Conservation (phyloP, 2,888 invertebrate genomes). For the Tuberolachnus salignus region DNA sequence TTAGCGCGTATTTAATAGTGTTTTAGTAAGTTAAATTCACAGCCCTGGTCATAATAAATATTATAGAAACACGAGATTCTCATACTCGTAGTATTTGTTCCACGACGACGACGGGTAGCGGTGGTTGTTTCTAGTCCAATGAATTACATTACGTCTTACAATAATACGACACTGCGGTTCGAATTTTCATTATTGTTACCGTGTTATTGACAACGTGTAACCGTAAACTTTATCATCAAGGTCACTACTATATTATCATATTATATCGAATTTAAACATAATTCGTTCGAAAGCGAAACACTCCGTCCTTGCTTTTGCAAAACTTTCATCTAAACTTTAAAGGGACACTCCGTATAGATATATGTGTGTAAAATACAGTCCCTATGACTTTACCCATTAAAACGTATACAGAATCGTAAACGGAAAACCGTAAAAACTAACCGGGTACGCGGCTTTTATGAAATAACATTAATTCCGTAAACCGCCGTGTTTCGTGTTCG, state of each 20-base stretch:
- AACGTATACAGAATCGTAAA: not conserved
- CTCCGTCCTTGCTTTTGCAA: not conserved
- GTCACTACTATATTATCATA: not conserved
- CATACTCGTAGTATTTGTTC: not conserved
- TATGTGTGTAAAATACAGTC: too few relatives aligned
- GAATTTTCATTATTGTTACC: not conserved
- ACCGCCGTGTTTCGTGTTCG: not conserved
- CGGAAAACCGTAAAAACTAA: not conserved
- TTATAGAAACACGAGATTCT: too few relatives aligned
- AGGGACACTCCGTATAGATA: not conserved
- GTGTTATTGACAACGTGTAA: not conserved
- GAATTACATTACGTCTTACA: not conserved
- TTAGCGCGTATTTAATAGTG: too few relatives aligned
- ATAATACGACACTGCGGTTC: not conserved
- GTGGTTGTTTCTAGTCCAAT: conserved; percentile 9
- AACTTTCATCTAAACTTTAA: conserved; percentile 29
- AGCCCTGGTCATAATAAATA: too few relatives aligned
- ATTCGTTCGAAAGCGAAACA: conserved; percentile 11
- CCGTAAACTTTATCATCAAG: conserved; percentile 13
- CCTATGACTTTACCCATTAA: too few relatives aligned
- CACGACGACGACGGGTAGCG: too few relatives aligned
- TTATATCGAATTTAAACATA: conserved; percentile 33
- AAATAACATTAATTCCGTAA: not conserved
- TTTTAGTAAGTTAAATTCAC: too few relatives aligned
- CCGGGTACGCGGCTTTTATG: not conserved